Evolutionary conservation across 1,140 invertebrate species (phyloP), one percentile per base, ranked within the genome.

Genomic region (Magallana gigas): DNA sequence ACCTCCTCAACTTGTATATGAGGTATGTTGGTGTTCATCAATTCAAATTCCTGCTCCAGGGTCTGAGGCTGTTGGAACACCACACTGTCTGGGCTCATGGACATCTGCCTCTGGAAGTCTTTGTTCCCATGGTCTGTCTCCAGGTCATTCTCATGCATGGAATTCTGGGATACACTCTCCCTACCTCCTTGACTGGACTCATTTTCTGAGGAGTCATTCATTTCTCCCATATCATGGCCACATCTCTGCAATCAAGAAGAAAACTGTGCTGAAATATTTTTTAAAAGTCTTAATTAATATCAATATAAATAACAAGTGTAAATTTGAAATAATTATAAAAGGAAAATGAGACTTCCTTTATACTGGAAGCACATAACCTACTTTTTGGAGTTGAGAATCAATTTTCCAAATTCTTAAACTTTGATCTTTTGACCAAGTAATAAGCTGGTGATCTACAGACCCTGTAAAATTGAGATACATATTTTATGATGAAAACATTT

Each of bases 371-470:
- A 48, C 36, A 48, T 36, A 86, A 57, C 23, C 87, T 89, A 94
- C 94, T 92, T 93, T 92, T 86, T 94, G 92, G 57, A 99, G 95
- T 89, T 97, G 96, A 56, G 97, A 96, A 94, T 98, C 97, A 91
- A 99, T 97, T 93, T 97, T 97, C 97, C 98, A 99, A 18, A 99
- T 96, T 85, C 98, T 95, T 29, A 99, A 95, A 83, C 96, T 98
- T 91, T 98, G 98, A 96, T 99, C 98, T 93, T 98, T 97, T 0
- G 98, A 98, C 98, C 98, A 99, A 0, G 98, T 99, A 0, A 99
- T 96, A n/a, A 99, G 94, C 94, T 99, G 97, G 94, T 97, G 97
- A 91, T 98, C 97, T 80, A 91, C 95, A 91, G 93, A 96, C 94
- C 96, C 96, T 96, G 87, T n/a, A 57, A 82, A 48, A 48, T 3